Base-by-base conservation (phyloP, 2,797 vertebrate genomes). In the Pygocentrus nattereri region DNA sequence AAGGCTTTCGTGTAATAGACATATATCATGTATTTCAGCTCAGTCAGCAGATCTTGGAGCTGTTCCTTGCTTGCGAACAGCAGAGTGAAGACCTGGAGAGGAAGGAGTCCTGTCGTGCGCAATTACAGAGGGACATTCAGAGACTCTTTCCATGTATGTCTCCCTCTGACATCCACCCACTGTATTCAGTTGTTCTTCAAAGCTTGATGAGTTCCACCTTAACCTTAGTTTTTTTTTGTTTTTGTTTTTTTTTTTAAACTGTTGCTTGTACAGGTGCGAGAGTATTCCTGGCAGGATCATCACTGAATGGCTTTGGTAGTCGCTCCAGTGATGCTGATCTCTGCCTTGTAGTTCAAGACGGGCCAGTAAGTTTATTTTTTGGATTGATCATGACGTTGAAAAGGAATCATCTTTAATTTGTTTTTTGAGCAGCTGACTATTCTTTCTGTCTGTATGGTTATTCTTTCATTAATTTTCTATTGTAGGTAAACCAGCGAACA, bases 311-410 rank as follows among this genome's bases (percentile, higher is more conserved):
- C 34, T 95, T 99, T 92, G 97, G 96, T 76, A 96, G 95, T 88
- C 94, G 95, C 74, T 96, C 86, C 90, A 99, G 97, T 87, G 98
- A 99, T 88, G 97, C 96, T 80, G 98, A 99, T 86, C 92, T 99
- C 87, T 99, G 98, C 89, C 92, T 98, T 6, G 95, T 99, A 82
- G 64, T 96, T 86, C 91, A 96, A 86, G 93, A 92, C 58, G 94
- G 91, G 80, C 92, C 92, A 73, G 97, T 98, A 92, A 95, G 96
- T 95, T 59, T 31, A 27, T 61, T 44, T 47, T n/a, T 34, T 31
- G 21, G 44, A 52, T 38, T 44, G 5, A 59, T n/a, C 7, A 18
- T 47, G 11, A 34, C 44, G 23, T 59, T n/a, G 27, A 2, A n/a
- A 12, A 0, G 6, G 47, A 62, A 27, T 64, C 2, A 2, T 15